These are phyloP conservation scores for Columba livia DNA, from an alignment of 2,113 vertebrate species.

Conservation along the genomic window DNA sequence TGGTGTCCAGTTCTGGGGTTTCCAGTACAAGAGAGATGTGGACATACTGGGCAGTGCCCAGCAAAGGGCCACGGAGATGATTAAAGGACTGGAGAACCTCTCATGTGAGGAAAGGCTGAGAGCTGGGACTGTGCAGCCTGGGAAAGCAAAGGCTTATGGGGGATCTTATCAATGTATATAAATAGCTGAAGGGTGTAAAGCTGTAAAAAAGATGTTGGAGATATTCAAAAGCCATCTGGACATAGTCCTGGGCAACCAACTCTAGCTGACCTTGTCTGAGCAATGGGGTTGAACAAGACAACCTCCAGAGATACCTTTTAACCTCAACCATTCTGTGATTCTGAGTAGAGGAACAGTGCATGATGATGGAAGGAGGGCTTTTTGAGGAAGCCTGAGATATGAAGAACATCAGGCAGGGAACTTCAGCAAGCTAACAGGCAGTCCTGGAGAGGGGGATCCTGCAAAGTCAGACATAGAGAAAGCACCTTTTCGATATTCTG, in stretches of 20 bases:
- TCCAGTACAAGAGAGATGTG: not conserved
- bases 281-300: not conserved
- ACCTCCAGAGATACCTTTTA: not conserved
- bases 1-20: not conserved
- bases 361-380: not conserved
- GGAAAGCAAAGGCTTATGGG: not conserved
- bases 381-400: not conserved
- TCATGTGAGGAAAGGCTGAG: not conserved
- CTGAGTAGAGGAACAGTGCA: not conserved
- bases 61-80: not conserved
- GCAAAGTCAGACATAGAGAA: not conserved
- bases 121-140: not conserved
- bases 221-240: not conserved
- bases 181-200: not conserved
- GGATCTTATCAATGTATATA: not conserved
- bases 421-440: not conserved
- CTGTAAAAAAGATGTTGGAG: not conserved
- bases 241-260: not conserved
- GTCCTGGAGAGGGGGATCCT: not conserved
- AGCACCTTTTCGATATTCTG: accelerated
- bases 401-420: not conserved
- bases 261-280: not conserved
- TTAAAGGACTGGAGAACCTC: not conserved
- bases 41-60: not conserved
- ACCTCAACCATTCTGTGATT: not conserved